phyloP scores from a whole-genome alignment of 2,888 invertebrate species.

The Mycalesis mineus region DNA sequence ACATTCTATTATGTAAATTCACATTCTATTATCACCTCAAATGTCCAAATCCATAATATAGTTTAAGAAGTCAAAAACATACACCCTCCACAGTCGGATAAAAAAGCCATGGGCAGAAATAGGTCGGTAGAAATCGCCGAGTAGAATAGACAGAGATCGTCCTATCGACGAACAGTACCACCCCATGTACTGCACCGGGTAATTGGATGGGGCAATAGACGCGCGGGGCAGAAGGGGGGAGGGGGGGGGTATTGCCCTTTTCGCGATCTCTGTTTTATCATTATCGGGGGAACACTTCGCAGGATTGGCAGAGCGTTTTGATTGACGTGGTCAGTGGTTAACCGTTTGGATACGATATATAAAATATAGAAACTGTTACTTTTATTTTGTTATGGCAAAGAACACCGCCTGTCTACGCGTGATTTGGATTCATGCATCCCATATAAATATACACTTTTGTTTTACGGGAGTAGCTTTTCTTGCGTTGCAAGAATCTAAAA shows the following conservation, averaged over 20 bases:
- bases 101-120: background rate
- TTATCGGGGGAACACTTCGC: slow-evolving; percentile 15
- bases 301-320: slow-evolving; percentile 13
- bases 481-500: too few species aligned
- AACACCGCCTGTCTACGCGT: too few species aligned
- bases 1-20: too few species aligned
- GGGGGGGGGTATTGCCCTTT: background rate
- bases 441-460: too few species aligned
- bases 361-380: too few species aligned
- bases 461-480: too few species aligned
- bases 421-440: too few species aligned
- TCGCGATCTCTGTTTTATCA: slow-evolving; percentile 14
- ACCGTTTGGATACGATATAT: too few species aligned
- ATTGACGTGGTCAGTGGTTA: slow-evolving; percentile 6
- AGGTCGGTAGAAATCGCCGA: background rate
- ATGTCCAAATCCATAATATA: too few species aligned
- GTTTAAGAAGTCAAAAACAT: background rate
- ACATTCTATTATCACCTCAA: too few species aligned
- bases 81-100: background rate
- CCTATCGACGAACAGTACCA: background rate
- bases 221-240: background rate
- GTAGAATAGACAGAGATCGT: background rate
- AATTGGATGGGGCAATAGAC: slow-evolving; percentile 7
- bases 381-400: too few species aligned
- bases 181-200: slow-evolving; percentile 2